phyloP scores from a whole-genome alignment of 1,140 invertebrate species.

The Cotesia typhae region DNA sequence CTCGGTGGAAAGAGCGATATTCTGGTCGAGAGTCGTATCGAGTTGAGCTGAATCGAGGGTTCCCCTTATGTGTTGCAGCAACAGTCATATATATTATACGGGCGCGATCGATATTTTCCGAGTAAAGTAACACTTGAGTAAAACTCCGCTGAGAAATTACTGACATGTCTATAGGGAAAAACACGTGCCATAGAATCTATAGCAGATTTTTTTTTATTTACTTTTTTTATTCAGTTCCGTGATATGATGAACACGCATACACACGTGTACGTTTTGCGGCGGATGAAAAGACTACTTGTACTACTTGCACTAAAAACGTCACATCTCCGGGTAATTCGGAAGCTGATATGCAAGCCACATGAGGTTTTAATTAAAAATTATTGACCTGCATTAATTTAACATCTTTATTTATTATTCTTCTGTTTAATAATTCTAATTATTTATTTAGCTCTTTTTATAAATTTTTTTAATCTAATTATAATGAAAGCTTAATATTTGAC shows the following conservation, averaged over 20 bases:
- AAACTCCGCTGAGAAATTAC: neutral
- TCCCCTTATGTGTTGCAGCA: constrained; percentile 1
- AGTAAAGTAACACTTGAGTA: too few relatives aligned
- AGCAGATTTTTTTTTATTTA: too few relatives aligned
- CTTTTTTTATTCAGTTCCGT: too few relatives aligned
- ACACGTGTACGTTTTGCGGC: too few relatives aligned
- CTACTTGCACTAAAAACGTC: neutral
- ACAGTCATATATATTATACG: constrained; percentile 11
- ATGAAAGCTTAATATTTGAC: too few relatives aligned
- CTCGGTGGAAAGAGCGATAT: too few relatives aligned
- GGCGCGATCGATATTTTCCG: constrained; percentile 20
- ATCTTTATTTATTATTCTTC: neutral
- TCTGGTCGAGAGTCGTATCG: too few relatives aligned
- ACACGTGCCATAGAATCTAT: too few relatives aligned
- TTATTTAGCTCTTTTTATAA: neutral
- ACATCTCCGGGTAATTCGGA: too few relatives aligned
- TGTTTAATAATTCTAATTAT: neutral
- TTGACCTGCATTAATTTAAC: neutral
- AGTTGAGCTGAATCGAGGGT: too few relatives aligned
- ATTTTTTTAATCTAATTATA: too few relatives aligned
- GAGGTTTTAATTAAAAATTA: constrained; percentile 4
- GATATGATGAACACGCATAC: too few relatives aligned
- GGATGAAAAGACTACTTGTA: constrained; percentile 3
- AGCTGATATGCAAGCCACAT: neutral
- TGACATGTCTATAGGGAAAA: neutral